phyloP scores from a whole-genome alignment of 2,888 invertebrate genomes.

The Acronicta psi region DNA sequence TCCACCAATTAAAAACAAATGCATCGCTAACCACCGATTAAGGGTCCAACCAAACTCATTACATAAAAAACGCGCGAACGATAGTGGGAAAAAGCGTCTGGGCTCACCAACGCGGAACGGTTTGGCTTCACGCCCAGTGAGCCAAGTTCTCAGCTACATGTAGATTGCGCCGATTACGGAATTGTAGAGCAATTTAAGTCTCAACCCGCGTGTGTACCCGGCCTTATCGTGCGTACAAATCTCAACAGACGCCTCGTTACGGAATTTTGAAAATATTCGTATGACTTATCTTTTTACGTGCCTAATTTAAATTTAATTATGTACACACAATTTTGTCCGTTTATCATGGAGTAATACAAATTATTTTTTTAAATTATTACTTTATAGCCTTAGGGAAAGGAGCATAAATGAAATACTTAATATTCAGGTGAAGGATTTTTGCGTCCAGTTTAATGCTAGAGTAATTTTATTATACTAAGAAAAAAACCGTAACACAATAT shows the following conservation, averaged over 20 bases:
- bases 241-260: constrained; percentile 62
- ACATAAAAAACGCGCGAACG: constrained; percentile 66
- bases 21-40: constrained; percentile 60
- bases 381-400: constrained; percentile 21
- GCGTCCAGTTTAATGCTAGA: constrained; percentile 10
- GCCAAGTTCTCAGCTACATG: constrained; percentile 72
- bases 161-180: constrained; percentile 81
- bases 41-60: constrained; percentile 73
- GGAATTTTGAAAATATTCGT: constrained; percentile 60
- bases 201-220: constrained; percentile 62
- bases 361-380: constrained; percentile 30
- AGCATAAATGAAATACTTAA: constrained; percentile 22
- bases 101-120: constrained; percentile 80
- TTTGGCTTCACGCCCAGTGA: constrained; percentile 81
- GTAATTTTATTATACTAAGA: constrained; percentile 13
- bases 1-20: constrained; percentile 69
- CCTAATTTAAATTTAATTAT: constrained; percentile 65
- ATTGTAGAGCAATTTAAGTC: constrained; percentile 77
- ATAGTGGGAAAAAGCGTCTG: constrained; percentile 83
- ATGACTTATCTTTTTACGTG: constrained; percentile 60
- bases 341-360: constrained; percentile 27
- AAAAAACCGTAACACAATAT: constrained; percentile 28
- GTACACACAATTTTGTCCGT: constrained; percentile 29
- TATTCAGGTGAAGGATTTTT: constrained; percentile 40
- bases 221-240: constrained; percentile 64